Evolutionary conservation across 2,797 vertebrate genomes (phyloP), one percentile per base, ranked within the genome.

Genomic region (Molossus molossus): DNA sequence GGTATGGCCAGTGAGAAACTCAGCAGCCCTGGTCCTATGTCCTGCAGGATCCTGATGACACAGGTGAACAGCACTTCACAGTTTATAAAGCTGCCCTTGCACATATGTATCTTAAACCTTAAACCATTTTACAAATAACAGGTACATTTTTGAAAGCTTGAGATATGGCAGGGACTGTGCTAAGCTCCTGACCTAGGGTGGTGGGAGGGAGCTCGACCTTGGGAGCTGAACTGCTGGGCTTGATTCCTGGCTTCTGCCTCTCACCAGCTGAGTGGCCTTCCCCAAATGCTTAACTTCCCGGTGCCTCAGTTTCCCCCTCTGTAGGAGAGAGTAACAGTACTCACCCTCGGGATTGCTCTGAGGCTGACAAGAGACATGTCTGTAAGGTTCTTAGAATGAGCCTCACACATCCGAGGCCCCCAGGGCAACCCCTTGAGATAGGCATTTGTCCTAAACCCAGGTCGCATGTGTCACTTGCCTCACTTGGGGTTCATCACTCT

Each of bases 1-100:
- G 50, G 18, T 0, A 1, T 11, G 33, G 23, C 90, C 11, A 0
- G 0, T 40, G 62, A 4, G 45, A 69, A n/a, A 57, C 23, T 9
- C 11, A 8, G 15, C 27, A n/a, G n/a, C 55, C 62, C 20, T 2
- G 0, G 18, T 4, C 37, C 57, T 13, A 5, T 5, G 10, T 25
- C 82, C 40, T 21, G 62, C 14, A 4, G 0, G 1, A 23, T 17
- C 25, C 50, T 3, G 13, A 9, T 5, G 37, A 55, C 1, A 1
- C 12, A 11, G 11, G 53, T 23, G 8, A n/a, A 20, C 3, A 23
- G 13, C 17, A 7, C 18, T 9, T 12, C 0, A n/a, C 0, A n/a
- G 17, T 27, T 60, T 37, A 53, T 6, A 10, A 29, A 20, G 18
- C 14, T 64, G 10, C 29, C 27, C 45, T 21, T 58, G 20, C 1